Evolutionary conservation across 2,797 vertebrate species (phyloP).

Genomic region (Cirrhinus molitorella): DNA sequence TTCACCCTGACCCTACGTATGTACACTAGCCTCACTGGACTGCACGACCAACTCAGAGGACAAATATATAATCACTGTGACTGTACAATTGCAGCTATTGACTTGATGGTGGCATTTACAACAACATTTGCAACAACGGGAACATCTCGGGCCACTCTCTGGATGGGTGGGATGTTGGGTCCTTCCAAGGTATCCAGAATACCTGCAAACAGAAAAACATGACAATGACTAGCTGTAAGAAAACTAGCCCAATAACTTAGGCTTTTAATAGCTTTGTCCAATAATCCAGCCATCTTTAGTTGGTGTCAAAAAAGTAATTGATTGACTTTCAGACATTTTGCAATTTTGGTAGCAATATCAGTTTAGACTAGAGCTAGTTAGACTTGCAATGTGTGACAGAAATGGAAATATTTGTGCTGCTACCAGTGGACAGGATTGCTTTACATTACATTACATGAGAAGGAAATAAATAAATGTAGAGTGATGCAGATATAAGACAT

Average conservation of each 20-base stretch:
- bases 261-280: not conserved
- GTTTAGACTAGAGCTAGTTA: too few species aligned
- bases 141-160: conserved; percentile 92
- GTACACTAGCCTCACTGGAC: conserved; percentile 23
- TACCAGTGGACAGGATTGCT: not conserved
- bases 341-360: too few species aligned
- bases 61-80: conserved; percentile 62
- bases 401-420: not conserved
- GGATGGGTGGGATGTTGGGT: conserved; percentile 86
- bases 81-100: conserved; percentile 58
- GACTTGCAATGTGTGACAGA: not conserved
- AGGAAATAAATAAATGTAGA: not conserved
- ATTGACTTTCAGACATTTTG: not conserved
- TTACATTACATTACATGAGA: too few species aligned
- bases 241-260: not conserved
- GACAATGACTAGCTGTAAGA: not conserved
- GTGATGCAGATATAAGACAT: not conserved
- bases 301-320: not conserved
- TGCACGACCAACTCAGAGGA: conserved; percentile 2
- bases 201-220: conserved; percentile 74
- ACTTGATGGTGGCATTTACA: conserved; percentile 82
- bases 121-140: conserved; percentile 73
- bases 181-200: conserved; percentile 92
- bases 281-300: not conserved
- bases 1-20: conserved; percentile 21